Conservation (phyloP, 2,888 invertebrate genomes). For the Dryadula phaetusa region DNA sequence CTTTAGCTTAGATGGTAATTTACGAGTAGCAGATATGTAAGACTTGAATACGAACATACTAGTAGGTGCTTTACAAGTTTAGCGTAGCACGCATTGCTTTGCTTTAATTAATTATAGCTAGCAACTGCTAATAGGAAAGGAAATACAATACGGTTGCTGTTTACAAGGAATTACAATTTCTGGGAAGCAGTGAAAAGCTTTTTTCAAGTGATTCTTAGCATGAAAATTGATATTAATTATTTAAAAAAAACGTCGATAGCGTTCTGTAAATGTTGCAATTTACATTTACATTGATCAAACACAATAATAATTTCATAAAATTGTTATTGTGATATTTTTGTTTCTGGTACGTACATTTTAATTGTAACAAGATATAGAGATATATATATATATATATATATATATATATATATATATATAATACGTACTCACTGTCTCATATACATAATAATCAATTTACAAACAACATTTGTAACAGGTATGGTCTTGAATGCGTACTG, state of each 20-base stretch:
- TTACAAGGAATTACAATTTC: neutral
- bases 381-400: too few relatives aligned
- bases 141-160: neutral
- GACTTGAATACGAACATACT: conserved; percentile 18
- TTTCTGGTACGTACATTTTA: too few relatives aligned
- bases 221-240: too few relatives aligned
- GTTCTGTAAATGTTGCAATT: too few relatives aligned
- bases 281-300: too few relatives aligned
- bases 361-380: too few relatives aligned
- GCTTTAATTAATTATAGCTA: conserved; percentile 25
- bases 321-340: too few relatives aligned
- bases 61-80: conserved; percentile 20
- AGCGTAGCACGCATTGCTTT: conserved; percentile 28
- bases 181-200: neutral
- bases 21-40: conserved; percentile 31
- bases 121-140: conserved; percentile 12
- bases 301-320: too few relatives aligned
- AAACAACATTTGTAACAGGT: conserved; percentile 33
- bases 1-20: conserved; percentile 31
- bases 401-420: too few relatives aligned
- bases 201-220: neutral
- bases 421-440: neutral
- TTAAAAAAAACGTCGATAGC: too few relatives aligned
- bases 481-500: conserved; percentile 54
- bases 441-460: conserved; percentile 17